Conservation (phyloP, 2,113 vertebrate genomes). For the Labrus mixtus region DNA sequence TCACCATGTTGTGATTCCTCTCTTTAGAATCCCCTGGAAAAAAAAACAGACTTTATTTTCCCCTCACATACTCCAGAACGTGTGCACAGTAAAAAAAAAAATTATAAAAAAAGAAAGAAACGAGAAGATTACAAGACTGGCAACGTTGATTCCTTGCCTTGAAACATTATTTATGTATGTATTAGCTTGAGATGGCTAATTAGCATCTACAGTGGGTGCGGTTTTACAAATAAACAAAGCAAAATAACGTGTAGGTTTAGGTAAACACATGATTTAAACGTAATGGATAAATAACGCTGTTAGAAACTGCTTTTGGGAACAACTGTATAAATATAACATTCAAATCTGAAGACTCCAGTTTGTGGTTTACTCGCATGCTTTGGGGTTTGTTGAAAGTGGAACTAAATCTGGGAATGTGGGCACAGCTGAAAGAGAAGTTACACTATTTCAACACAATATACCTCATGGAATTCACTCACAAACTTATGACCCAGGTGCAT, state of each 20-base stretch:
- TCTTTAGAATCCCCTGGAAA: too few species aligned
- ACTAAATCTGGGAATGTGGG: slow-evolving; percentile 1
- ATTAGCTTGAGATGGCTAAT: too few species aligned
- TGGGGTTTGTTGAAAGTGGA: neutral
- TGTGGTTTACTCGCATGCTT: neutral
- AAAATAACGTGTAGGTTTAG: neutral
- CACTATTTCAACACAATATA: slow-evolving; percentile 16
- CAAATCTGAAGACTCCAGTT: neutral
- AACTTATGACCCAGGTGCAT: neutral
- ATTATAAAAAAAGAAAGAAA: too few species aligned
- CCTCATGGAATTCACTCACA: slow-evolving; percentile 4
- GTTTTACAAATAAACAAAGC: too few species aligned
- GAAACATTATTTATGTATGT: too few species aligned
- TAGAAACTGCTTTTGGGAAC: neutral
- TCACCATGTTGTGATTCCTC: too few species aligned
- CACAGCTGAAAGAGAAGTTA: neutral
- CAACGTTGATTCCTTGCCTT: too few species aligned
- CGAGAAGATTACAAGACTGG: too few species aligned
- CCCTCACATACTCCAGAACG: too few species aligned
- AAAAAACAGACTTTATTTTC: too few species aligned
- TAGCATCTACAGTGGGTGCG: too few species aligned
- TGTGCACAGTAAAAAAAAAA: too few species aligned
- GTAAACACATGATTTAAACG: neutral
- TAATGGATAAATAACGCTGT: neutral
- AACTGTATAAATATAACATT: neutral